phyloP scores from a whole-genome alignment of 2,797 vertebrate genomes.

The Pyrrhura leucotis region DNA sequence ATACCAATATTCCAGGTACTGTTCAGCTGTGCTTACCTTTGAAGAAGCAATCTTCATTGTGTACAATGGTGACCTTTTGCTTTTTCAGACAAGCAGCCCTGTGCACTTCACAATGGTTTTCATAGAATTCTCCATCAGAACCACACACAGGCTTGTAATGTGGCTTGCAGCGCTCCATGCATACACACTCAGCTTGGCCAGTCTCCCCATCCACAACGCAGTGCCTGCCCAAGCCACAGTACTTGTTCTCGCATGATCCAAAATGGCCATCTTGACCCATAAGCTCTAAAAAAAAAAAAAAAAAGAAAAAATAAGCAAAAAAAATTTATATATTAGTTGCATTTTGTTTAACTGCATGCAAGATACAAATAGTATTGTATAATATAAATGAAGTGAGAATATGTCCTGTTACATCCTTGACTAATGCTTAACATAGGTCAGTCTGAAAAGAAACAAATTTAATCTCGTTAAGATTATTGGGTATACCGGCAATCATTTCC shows the following conservation, averaged over 20 bases:
- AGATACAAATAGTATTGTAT: not conserved
- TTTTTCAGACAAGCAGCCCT: slow-evolving; percentile 87
- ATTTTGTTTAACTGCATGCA: not conserved
- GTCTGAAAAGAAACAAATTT: slow-evolving; percentile 7
- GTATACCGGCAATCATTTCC: not conserved
- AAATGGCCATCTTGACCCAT: slow-evolving; percentile 71
- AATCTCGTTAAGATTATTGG: slow-evolving; percentile 13
- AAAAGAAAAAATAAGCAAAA: too few species aligned
- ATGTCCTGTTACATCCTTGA: slow-evolving; percentile 5
- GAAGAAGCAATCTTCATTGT: slow-evolving; percentile 95
- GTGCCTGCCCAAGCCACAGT: slow-evolving; percentile 92
- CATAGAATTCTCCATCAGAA: slow-evolving; percentile 93
- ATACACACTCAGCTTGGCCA: slow-evolving; percentile 86
- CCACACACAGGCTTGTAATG: slow-evolving; percentile 96
- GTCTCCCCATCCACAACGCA: slow-evolving; percentile 84
- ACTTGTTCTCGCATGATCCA: slow-evolving; percentile 90
- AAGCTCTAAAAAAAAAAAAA: slow-evolving; percentile 72
- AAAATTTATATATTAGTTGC: not conserved
- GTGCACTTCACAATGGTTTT: slow-evolving; percentile 97
- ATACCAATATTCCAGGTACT: not conserved
- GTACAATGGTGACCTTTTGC: slow-evolving; percentile 90
- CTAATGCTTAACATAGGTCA: not conserved
- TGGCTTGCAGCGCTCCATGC: slow-evolving; percentile 89
- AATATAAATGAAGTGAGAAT: slow-evolving; percentile 12
- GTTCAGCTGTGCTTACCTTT: slow-evolving; percentile 82